These are phyloP conservation scores for Mamestra brassicae DNA, from an alignment of 2,888 invertebrate species.

Conservation along the genomic window DNA sequence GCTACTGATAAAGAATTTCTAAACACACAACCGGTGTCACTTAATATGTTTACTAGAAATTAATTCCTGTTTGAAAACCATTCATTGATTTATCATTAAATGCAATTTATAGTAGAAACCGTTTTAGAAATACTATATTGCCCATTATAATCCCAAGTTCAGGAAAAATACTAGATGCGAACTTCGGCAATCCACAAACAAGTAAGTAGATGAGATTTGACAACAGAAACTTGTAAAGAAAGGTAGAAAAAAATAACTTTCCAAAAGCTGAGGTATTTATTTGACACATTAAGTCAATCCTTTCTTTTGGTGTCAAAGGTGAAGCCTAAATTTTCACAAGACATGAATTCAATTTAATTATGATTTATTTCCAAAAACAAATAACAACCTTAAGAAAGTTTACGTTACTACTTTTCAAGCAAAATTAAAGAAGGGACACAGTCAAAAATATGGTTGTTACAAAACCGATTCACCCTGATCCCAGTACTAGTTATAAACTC, in stretches of 20 bases:
- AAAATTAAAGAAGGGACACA: too few relatives aligned
- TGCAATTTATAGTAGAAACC: constrained; percentile 18
- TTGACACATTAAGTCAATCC: too few relatives aligned
- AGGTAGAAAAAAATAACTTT: background rate
- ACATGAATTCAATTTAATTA: too few relatives aligned
- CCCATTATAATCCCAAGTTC: background rate
- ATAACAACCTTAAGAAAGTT: too few relatives aligned
- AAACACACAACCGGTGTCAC: constrained; percentile 9
- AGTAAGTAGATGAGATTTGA: background rate
- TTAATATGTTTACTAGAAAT: constrained; percentile 10
- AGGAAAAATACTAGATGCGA: background rate
- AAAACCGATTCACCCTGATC: too few relatives aligned
- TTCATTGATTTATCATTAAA: constrained; percentile 5
- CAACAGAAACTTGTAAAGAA: background rate
- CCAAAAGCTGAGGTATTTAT: background rate
- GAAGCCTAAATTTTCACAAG: too few relatives aligned
- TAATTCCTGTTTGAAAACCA: background rate
- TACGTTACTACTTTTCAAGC: too few relatives aligned
- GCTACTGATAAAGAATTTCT: constrained; percentile 5
- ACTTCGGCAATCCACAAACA: background rate
- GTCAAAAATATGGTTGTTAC: too few relatives aligned
- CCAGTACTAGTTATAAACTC: too few relatives aligned
- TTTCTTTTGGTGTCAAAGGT: too few relatives aligned
- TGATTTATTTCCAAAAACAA: too few relatives aligned
- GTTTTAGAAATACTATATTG: background rate